Evolutionary conservation across 2,888 invertebrate genomes (phyloP).

Genomic region (Altica lythri): DNA sequence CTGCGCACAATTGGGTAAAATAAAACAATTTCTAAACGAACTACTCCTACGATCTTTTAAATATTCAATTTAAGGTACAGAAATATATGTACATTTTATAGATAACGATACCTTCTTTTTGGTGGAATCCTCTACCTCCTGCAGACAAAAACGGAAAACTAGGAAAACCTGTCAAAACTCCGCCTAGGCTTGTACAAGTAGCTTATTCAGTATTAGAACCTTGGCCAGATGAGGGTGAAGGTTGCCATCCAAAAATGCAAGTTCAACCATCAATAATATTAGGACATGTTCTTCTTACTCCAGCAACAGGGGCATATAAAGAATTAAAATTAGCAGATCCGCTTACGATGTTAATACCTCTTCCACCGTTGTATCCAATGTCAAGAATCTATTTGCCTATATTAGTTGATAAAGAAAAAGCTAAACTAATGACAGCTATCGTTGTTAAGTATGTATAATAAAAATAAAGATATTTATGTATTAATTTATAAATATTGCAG

Average conservation of each 20-base stretch:
- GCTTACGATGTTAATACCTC: constrained; percentile 83
- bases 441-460: constrained; percentile 74
- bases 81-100: no score
- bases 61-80: no score
- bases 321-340: constrained; percentile 84
- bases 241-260: constrained; percentile 77
- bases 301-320: constrained; percentile 80
- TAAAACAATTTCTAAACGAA: no score
- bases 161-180: constrained; percentile 56
- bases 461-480: background rate
- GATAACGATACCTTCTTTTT: constrained; percentile 83
- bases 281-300: constrained; percentile 70
- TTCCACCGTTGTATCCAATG: constrained; percentile 86
- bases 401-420: constrained; percentile 75
- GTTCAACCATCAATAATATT: constrained; percentile 64
- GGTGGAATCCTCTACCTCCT: constrained; percentile 83
- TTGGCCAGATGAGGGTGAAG: constrained; percentile 66
- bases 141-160: constrained; percentile 65
- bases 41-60: no score
- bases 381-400: constrained; percentile 90
- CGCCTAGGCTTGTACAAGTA: constrained; percentile 77
- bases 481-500: constrained; percentile 58
- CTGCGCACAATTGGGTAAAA: no score
- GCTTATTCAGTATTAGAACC: constrained; percentile 90
- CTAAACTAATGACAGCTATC: constrained; percentile 73